Evolutionary conservation across 2,888 invertebrate genomes (phyloP), one percentile per base, ranked within the genome.

Genomic region (Athalia cordata): DNA sequence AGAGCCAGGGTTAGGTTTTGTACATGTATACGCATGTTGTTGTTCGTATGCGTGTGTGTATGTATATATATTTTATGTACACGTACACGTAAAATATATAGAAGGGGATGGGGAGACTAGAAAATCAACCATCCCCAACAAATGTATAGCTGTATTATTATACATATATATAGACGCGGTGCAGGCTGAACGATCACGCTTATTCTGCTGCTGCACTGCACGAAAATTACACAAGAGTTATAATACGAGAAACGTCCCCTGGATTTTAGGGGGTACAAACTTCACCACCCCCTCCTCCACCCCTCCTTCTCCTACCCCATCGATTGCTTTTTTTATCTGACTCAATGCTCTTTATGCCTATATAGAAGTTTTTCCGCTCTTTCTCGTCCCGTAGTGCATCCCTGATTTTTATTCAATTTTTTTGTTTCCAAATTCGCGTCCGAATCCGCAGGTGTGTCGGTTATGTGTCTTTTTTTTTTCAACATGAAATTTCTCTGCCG

Each of bases 261-360:
- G 29, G 29, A 29, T 29, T 29, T 29, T 29, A 29, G 55, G 55
- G 55, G n/a, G 55, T 9, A 9, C n/a, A 55, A 55, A n/a, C 55
- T 9, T 7, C 2, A 29, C 55, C 11, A n/a, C n/a, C 55, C 62
- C 65, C 45, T 62, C 50, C 68, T 61, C 50, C 59, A 57, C 47
- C 50, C 61, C 57, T 68, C 67, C 74, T 43, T 45, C 43, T 57
- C 11, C 29, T 68, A 72, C 68, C 79, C 75, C 80, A 55, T 68
- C 55, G 49, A 9, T 52, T 70, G 11, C 29, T 57, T n/a, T 62
- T 62, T 74, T 55, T 55, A 55, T 55, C 55, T 55, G 55, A 55
- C 55, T 55, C 55, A n/a, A 55, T 55, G 55, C 55, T 55, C n/a
- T 55, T 7, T 55, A 11, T n/a, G 55, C 9, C 55, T n/a, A 55